Evolutionary conservation across 2,888 invertebrate genomes (phyloP).

Genomic region (Parnassius apollo): DNA sequence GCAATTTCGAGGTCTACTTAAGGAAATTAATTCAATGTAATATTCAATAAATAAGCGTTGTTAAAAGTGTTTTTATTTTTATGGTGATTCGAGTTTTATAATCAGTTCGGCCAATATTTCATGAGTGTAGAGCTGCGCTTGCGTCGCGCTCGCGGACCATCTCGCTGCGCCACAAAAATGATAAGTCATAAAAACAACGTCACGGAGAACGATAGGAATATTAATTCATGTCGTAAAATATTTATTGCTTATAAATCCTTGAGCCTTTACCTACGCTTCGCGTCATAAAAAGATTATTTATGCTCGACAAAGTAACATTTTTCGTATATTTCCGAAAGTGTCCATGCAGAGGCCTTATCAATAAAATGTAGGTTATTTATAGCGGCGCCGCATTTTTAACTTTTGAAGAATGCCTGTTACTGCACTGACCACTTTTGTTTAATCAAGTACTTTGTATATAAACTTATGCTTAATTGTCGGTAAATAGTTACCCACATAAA

Average conservation of each 20-base stretch:
- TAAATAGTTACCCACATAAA: slow-evolving; percentile 27
- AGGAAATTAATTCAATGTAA: slow-evolving; percentile 63
- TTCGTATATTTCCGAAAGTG: slow-evolving; percentile 76
- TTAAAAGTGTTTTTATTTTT: slow-evolving; percentile 64
- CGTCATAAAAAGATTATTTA: slow-evolving; percentile 82
- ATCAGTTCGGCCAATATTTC: slow-evolving; percentile 67
- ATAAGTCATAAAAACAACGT: slow-evolving; percentile 81
- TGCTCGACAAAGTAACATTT: slow-evolving; percentile 79
- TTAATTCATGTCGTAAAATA: slow-evolving; percentile 81
- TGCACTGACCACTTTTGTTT: slow-evolving; percentile 41
- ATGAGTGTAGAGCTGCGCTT: slow-evolving; percentile 56
- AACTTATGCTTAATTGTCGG: slow-evolving; percentile 32
- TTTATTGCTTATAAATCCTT: slow-evolving; percentile 81
- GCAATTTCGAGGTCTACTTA: slow-evolving; percentile 42
- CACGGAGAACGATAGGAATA: slow-evolving; percentile 80
- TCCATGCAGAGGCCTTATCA: slow-evolving; percentile 64
- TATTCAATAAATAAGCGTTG: slow-evolving; percentile 66
- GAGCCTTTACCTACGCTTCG: slow-evolving; percentile 80
- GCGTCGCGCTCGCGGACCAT: slow-evolving; percentile 48
- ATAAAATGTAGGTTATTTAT: slow-evolving; percentile 75
- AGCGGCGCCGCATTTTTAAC: slow-evolving; percentile 61
- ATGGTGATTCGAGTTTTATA: slow-evolving; percentile 70
- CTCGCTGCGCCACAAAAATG: slow-evolving; percentile 75
- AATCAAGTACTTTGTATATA: slow-evolving; percentile 47
- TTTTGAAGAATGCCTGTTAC: slow-evolving; percentile 38